phyloP scores from a whole-genome alignment of 2,113 vertebrate genomes.

The Agapornis roseicollis region DNA sequence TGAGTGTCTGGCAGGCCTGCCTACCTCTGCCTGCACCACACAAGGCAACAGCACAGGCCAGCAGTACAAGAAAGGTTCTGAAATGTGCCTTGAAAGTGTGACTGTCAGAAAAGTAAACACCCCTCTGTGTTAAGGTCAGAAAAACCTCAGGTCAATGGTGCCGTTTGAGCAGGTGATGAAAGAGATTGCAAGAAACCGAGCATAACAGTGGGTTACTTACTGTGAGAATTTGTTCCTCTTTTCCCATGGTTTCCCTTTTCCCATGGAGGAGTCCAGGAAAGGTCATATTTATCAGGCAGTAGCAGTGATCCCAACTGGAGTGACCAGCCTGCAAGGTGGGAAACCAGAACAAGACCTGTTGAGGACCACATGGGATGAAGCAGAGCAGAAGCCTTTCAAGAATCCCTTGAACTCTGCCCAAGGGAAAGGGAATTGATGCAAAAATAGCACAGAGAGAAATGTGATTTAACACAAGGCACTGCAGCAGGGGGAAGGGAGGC shows the following conservation, averaged over 20 bases:
- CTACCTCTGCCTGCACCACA: not conserved
- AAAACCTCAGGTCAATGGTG: accelerated
- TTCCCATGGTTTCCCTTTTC: not conserved
- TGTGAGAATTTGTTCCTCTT: not conserved
- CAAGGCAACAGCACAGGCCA: not conserved
- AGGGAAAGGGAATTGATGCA: not conserved
- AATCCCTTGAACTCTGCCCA: not conserved
- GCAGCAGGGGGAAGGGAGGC: not conserved
- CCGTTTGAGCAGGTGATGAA: not conserved
- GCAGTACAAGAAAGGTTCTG: not conserved
- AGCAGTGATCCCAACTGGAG: too few species aligned
- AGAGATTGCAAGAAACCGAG: not conserved
- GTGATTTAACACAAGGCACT: not conserved
- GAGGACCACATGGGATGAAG: not conserved
- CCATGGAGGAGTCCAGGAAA: not conserved
- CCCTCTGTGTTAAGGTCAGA: not conserved
- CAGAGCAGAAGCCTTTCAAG: not conserved
- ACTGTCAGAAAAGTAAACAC: not conserved
- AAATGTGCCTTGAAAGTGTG: not conserved
- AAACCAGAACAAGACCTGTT: accelerated
- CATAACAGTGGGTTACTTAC: not conserved
- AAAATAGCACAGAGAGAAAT: not conserved
- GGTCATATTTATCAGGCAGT: not conserved
- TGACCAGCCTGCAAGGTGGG: not conserved
- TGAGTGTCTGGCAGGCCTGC: not conserved